These are phyloP conservation scores for Rhizoglyphus robini DNA, from an alignment of 1,140 invertebrate genomes.

Conservation along the genomic window DNA sequence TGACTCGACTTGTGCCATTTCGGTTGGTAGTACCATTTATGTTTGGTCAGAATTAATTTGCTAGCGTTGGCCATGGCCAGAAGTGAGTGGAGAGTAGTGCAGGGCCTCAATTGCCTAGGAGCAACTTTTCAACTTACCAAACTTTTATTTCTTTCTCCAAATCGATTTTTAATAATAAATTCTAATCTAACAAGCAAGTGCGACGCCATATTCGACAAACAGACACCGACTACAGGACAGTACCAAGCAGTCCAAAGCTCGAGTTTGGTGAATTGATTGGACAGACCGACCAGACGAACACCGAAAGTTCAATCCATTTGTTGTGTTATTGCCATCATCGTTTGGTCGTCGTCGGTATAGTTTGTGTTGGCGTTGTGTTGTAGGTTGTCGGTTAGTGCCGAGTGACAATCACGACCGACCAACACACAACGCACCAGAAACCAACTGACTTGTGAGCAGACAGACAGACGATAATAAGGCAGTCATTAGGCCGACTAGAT, in stretches of 20 bases:
- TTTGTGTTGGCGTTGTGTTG: not conserved
- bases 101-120: conserved; percentile 13
- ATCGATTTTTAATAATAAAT: conserved; percentile 15
- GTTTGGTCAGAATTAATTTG: too few species aligned
- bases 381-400: not conserved
- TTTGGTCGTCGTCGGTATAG: not conserved
- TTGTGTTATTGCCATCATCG: too few species aligned
- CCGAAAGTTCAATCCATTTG: not conserved
- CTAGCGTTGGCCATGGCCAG: too few species aligned
- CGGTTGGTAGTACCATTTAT: too few species aligned
- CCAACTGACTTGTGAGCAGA: too few species aligned
- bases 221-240: too few species aligned
- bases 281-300: too few species aligned
- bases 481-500: conserved; percentile 5
- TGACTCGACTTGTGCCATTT: too few species aligned
- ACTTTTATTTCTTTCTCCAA: too few species aligned
- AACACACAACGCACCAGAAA: not conserved
- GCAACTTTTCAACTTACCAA: not conserved
- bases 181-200: not conserved
- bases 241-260: too few species aligned
- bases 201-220: not conserved
- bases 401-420: conserved; percentile 5
- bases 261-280: too few species aligned
- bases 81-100: too few species aligned
- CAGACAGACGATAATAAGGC: conserved; percentile 4